phyloP scores from a whole-genome alignment of 2,113 vertebrate genomes.

The Datnioides undecimradiatus region DNA sequence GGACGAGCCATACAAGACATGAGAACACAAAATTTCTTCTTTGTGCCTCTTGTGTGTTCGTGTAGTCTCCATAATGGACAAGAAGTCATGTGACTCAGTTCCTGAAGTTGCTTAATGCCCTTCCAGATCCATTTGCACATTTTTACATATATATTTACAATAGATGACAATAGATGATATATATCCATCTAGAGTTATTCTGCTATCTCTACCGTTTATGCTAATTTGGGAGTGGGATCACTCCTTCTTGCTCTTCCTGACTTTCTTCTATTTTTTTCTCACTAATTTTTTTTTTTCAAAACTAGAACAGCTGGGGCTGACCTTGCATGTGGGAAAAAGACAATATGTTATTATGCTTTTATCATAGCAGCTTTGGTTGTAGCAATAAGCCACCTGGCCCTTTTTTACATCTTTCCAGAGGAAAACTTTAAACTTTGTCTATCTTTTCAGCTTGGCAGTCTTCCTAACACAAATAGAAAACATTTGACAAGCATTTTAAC shows the following conservation, averaged over 20 bases:
- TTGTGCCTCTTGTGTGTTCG: neutral
- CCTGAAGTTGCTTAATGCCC: neutral
- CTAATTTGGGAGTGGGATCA: neutral
- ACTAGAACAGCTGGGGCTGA: slow-evolving; percentile 31
- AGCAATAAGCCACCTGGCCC: slow-evolving; percentile 22
- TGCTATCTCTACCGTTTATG: too few relatives aligned
- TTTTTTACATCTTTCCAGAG: slow-evolving; percentile 17
- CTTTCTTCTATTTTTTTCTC: neutral
- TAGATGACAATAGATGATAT: too few relatives aligned
- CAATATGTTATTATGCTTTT: slow-evolving; percentile 14
- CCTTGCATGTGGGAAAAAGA: slow-evolving; percentile 8
- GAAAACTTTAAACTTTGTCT: neutral
- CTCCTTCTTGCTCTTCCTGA: neutral
- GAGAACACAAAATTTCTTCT: neutral
- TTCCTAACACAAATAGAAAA: neutral
- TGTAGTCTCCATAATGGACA: neutral
- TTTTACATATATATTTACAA: neutral
- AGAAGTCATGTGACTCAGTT: neutral
- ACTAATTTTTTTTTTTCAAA: too few relatives aligned
- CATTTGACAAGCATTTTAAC: neutral
- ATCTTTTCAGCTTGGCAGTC: neutral
- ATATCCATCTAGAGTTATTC: neutral
- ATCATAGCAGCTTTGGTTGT: slow-evolving; percentile 12
- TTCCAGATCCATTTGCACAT: neutral
- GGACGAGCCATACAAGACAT: neutral